A percentile compares a stretch with the other conserved stretches of the same genome.
These are phyloP conservation scores for Chromobotia macracanthus DNA, from an alignment of 2,797 vertebrate species.

Conservation along the genomic window DNA sequence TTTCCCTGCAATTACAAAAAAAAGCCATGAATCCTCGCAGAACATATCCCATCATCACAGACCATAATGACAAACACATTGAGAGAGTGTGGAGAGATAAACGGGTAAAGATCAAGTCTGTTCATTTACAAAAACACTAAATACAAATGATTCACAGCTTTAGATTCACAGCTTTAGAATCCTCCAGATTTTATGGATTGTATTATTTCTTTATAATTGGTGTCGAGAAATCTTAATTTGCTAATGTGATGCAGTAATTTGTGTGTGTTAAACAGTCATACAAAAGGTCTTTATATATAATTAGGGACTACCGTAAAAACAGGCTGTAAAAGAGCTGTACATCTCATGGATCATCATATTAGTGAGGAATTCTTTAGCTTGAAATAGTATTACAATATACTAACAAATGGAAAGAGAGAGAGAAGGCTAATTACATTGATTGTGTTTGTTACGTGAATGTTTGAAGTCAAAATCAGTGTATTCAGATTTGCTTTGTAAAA, in stretches of 20 bases:
- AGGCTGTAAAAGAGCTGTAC: too few species aligned
- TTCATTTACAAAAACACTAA: conserved; percentile 59
- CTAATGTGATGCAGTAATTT: conserved; percentile 46
- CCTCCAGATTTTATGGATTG: conserved; percentile 60
- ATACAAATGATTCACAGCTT: conserved; percentile 64
- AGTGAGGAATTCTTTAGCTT: background rate
- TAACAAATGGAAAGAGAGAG: background rate
- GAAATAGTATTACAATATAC: background rate
- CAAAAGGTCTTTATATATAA: background rate
- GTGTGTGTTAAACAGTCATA: conserved; percentile 12
- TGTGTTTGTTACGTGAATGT: conserved; percentile 54
- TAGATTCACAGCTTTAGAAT: conserved; percentile 59
- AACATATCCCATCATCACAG: conserved; percentile 68
- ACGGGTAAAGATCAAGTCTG: conserved; percentile 52
- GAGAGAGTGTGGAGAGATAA: conserved; percentile 53
- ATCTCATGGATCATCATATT: background rate
- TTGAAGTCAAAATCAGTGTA: conserved; percentile 68
- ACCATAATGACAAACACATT: conserved; percentile 50
- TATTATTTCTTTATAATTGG: conserved; percentile 69
- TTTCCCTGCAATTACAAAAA: conserved; percentile 61
- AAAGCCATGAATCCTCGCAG: conserved; percentile 63
- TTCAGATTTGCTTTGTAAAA: conserved; percentile 72
- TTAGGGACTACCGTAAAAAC: conserved; percentile 10
- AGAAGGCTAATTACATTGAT: background rate
- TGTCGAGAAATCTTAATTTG: conserved; percentile 67